Percentiles rank a stretch among this genome's conserved stretches.
Evolutionary conservation across 2,888 invertebrate species (phyloP).

Genomic region (Polydesmus complanatus): DNA sequence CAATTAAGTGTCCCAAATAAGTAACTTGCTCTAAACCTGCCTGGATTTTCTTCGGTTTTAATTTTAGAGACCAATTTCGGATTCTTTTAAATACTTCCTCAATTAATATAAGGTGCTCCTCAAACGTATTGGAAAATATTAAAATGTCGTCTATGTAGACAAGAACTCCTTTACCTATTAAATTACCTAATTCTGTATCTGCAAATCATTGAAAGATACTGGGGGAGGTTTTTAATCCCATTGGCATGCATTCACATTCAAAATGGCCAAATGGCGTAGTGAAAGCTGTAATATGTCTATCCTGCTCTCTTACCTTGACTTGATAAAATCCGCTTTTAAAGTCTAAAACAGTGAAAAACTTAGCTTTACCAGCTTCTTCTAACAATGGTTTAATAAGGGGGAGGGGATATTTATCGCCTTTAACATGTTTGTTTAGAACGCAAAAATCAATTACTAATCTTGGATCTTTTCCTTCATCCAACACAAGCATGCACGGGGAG

Average conservation of each 20-base stretch:
- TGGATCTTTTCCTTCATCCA: background rate
- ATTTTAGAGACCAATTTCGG: too few relatives aligned
- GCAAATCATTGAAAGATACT: constrained; percentile 4
- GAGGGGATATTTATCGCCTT: constrained; percentile 4
- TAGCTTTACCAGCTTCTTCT: background rate
- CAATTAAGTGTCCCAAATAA: too few relatives aligned
- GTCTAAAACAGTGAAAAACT: background rate
- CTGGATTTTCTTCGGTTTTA: background rate
- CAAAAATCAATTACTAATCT: constrained; percentile 1
- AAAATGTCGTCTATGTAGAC: constrained; percentile 3
- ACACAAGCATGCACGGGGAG: too few relatives aligned
- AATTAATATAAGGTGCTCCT: background rate
- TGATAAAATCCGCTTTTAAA: too few relatives aligned
- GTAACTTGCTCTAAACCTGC: constrained; percentile 2
- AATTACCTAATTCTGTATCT: constrained; percentile 19
- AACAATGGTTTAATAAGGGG: background rate
- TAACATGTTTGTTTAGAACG: background rate
- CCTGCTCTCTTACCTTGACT: background rate
- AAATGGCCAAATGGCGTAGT: background rate
- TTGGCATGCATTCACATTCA: background rate
- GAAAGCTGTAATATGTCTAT: background rate
- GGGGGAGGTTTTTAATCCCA: constrained; percentile 9
- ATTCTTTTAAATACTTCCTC: background rate
- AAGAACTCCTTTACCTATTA: background rate
- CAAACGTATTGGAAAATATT: background rate